Base-by-base conservation (phyloP, 2,113 vertebrate genomes). In the Catharus fuscescens region DNA sequence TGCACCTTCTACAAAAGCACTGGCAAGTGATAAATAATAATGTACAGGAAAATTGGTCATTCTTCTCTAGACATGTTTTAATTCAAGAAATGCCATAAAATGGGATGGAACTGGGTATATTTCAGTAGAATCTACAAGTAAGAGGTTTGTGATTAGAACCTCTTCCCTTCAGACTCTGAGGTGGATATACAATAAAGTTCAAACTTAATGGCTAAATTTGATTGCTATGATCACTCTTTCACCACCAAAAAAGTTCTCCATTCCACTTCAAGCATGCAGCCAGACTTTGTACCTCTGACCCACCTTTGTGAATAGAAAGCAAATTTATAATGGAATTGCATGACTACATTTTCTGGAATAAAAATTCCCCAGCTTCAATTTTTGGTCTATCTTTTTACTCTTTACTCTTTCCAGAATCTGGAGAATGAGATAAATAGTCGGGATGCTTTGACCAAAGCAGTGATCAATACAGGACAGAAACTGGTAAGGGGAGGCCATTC, bases 401-500 rank as follows among this genome's bases (percentile, higher is more conserved):
- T 70, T 71, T 52, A 14, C 53, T 79, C 34, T 81, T 85, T 42
- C 11, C 92, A 99, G 99, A 98, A 97, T 82, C 60, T 98, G 92
- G 98, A 98, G 97, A 98, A 98, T 73, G 99, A 99, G 93, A 97
- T 99, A 69, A 98, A 86, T 32, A 97, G 97, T 86, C 98, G 98
- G 14, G 92, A 97, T 45, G 96, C 98, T 64, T 94, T 99, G 96
- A 97, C 97, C 54, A 96, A 97, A 95, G 97, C 96, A 3, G 98
- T 99, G n/a, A 92, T 98, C 89, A 98, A 97, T 90, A 97, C 98
- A 2, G 99, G 99, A 25, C 98, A 94, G 56, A 98, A 98, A 45
- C 94, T 99, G 94, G 96, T 98, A 21, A 97, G 96, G 60, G 98
- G 97, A 36, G 97, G 98, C 15, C 98, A 99, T 93, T 94, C 98